A percentile compares a stretch with the other conserved stretches of the same genome.
Conservation (phyloP, 1,140 invertebrate species). For the Lepeophtheirus salmonis region DNA sequence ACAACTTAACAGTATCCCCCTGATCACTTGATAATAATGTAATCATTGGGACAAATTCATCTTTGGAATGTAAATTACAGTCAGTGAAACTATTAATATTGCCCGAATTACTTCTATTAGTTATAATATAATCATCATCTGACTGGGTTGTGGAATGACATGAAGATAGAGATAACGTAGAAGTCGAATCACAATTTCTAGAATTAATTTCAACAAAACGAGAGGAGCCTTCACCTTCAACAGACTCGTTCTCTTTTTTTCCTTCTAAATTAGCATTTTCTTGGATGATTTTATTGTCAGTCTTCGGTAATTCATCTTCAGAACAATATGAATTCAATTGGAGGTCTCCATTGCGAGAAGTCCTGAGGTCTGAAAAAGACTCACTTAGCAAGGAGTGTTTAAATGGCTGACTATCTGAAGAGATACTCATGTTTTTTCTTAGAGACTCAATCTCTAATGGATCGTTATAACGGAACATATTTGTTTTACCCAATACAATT, state of each 20-base stretch:
- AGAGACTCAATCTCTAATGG: constrained; percentile 69
- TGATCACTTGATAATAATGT: too few species aligned
- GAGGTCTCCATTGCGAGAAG: not conserved
- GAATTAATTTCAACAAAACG: not conserved
- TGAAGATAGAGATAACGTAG: not conserved
- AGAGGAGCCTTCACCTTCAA: not conserved
- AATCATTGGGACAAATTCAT: too few species aligned
- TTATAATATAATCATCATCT: not conserved
- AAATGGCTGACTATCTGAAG: not conserved
- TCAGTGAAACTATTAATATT: not conserved
- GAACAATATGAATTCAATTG: not conserved
- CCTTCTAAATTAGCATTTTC: not conserved
- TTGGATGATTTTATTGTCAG: not conserved
- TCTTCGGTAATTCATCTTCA: not conserved
- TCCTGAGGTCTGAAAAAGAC: constrained; percentile 13
- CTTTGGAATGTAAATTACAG: not conserved
- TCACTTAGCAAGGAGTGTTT: constrained; percentile 4
- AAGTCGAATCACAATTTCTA: not conserved
- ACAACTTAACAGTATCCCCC: constrained; percentile 1
- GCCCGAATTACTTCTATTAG: not conserved
- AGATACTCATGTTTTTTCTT: constrained; percentile 40
- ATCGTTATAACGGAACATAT: constrained; percentile 84
- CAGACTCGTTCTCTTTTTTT: not conserved
- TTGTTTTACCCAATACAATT: constrained; percentile 62
- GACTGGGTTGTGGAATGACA: not conserved